Base-by-base conservation (phyloP, 2,888 invertebrate species). In the Clusia tigrina region DNA sequence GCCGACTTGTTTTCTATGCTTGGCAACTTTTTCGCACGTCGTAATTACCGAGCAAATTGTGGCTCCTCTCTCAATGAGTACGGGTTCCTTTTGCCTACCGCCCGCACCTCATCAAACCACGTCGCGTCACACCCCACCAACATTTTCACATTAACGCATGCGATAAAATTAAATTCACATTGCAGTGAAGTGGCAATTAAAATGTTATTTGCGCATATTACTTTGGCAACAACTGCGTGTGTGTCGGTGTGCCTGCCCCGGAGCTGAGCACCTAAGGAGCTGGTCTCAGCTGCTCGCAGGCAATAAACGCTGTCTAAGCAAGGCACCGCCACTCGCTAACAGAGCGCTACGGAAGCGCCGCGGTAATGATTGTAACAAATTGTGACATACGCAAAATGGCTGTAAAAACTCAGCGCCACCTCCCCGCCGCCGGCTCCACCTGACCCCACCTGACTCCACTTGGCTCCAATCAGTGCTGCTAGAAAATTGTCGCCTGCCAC, bases 191-290 rank as follows among this genome's bases (percentile, higher is more conserved):
- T 68, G 73, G 72, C 76, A 76, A 76, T 76, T 76, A 76, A 76
- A 76, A 76, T 74, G 73, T 73, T 77, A 76, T 77, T 76, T 76
- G 70, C 73, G 70, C 71, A 75, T 74, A 76, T 76, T 76, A 77
- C 74, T 70, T 74, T 67, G 56, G 42, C 42, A 3, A 15, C n/a
- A 42, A 32, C 6, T 32, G 32, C 12, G 32, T 12, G 32, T 32
- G 12, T 42, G n/a, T 48, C 12, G 22, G 48, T 48, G 48, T n/a
- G n/a, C n/a, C n/a, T n/a, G 48, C 6, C 5, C 2, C 5, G 48
- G 48, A 20, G 20, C n/a, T n/a, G n/a, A n/a, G n/a, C n/a, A n/a
- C n/a, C n/a, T n/a, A n/a, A n/a, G 5, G 48, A 22, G 48, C 6
- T 48, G 48, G 48, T 20, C 48, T 20, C 48, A 48, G 18, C 48